Conservation (phyloP, 2,888 invertebrate genomes). For the Philonicus albiceps region DNA sequence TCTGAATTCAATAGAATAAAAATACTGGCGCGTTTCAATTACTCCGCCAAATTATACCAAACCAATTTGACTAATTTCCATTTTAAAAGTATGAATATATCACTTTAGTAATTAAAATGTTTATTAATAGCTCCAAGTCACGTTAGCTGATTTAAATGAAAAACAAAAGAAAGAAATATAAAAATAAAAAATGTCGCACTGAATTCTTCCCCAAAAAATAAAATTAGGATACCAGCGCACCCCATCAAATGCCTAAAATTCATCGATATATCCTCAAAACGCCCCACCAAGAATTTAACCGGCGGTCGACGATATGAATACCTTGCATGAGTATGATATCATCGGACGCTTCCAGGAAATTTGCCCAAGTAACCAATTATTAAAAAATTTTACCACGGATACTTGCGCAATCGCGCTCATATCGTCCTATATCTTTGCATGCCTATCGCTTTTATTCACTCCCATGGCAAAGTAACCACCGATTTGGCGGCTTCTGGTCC, state of each 20-base stretch:
- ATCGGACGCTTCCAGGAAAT: constrained; percentile 21
- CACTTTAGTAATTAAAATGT: too few species aligned
- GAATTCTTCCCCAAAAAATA: neutral
- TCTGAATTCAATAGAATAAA: too few species aligned
- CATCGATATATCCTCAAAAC: neutral
- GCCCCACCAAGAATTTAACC: neutral
- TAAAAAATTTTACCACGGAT: constrained; percentile 19
- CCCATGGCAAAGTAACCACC: neutral
- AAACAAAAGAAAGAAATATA: too few species aligned
- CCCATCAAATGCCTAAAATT: neutral
- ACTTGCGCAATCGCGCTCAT: constrained; percentile 18
- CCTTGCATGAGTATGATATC: constrained; percentile 11
- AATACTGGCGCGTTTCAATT: too few species aligned
- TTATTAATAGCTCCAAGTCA: too few species aligned
- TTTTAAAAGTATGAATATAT: too few species aligned
- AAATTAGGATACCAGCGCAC: neutral
- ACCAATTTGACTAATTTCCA: too few species aligned
- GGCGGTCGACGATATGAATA: neutral
- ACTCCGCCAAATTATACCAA: too few species aligned
- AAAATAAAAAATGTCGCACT: neutral
- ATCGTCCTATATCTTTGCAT: neutral
- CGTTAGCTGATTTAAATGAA: too few species aligned
- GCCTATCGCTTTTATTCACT: neutral
- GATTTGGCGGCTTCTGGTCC: constrained; percentile 15
- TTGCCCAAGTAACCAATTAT: constrained; percentile 25